A percentile compares a stretch with the other conserved stretches of the same genome.
Conservation (phyloP, 1,140 invertebrate genomes). For the Acromyrmex charruanus region DNA sequence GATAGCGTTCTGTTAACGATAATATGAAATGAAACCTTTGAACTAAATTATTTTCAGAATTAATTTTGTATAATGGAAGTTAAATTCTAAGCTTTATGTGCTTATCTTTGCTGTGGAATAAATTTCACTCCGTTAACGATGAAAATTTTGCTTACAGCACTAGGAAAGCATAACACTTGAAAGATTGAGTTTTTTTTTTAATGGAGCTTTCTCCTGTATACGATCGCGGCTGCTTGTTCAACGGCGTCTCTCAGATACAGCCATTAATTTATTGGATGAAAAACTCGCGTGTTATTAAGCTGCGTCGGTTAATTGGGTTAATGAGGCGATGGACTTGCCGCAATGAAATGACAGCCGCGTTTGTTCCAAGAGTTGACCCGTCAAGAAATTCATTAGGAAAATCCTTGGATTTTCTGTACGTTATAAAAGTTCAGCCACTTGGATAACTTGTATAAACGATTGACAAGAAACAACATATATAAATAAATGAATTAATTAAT, state of each 20-base stretch:
- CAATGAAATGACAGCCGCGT: constrained; percentile 75
- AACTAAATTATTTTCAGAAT: constrained; percentile 13
- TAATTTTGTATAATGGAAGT: constrained; percentile 37
- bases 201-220: constrained; percentile 45
- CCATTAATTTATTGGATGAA: constrained; percentile 75
- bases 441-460: not conserved
- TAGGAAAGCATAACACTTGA: constrained; percentile 46
- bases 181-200: constrained; percentile 57
- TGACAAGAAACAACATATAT: not conserved
- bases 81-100: not conserved
- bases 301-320: constrained; percentile 82
- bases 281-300: constrained; percentile 78
- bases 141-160: constrained; percentile 57
- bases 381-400: constrained; percentile 72
- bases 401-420: constrained; percentile 13
- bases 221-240: constrained; percentile 69
- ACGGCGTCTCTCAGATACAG: constrained; percentile 63
- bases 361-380: constrained; percentile 61
- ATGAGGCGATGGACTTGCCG: constrained; percentile 79
- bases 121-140: constrained; percentile 62
- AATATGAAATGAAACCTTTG: not conserved
- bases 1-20: not conserved
- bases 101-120: constrained; percentile 10
- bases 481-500: constrained; percentile 8
- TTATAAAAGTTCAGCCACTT: not conserved